These are phyloP conservation scores for Lucilia sericata DNA, from an alignment of 1,140 invertebrate genomes.

Conservation along the genomic window DNA sequence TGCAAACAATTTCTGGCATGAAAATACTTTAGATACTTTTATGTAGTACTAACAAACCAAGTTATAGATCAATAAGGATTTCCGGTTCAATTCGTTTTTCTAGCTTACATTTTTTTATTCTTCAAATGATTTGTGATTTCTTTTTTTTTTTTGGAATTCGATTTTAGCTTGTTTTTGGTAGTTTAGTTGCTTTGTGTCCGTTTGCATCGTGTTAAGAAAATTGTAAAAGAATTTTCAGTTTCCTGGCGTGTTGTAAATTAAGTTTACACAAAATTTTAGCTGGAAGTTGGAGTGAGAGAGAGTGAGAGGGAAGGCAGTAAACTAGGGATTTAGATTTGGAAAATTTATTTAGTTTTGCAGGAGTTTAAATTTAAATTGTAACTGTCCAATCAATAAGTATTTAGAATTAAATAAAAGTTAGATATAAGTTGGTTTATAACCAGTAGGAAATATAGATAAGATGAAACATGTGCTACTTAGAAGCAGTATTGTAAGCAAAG, in stretches of 20 bases:
- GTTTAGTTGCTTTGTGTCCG: not conserved
- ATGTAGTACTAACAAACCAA: not conserved
- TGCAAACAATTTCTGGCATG: not conserved
- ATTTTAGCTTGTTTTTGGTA: not conserved
- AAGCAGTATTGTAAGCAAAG: too few relatives aligned
- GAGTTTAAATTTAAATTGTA: not conserved
- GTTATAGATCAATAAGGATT: conserved; percentile 36
- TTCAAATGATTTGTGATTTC: not conserved
- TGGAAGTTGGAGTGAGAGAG: not conserved
- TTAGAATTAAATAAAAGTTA: too few relatives aligned
- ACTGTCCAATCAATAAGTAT: too few relatives aligned
- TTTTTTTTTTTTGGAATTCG: not conserved
- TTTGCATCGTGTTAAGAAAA: not conserved
- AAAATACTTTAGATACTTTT: not conserved
- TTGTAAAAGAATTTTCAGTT: not conserved
- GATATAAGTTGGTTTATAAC: too few relatives aligned
- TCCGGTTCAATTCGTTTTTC: conserved; percentile 26
- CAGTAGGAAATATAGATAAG: too few relatives aligned
- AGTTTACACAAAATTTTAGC: not conserved
- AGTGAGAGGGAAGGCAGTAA: too few relatives aligned
- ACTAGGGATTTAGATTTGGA: too few relatives aligned
- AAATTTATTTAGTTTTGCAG: too few relatives aligned
- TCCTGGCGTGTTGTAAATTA: not conserved
- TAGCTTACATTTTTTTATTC: not conserved
- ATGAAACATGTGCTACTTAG: too few relatives aligned